phyloP scores from a whole-genome alignment of 1,140 invertebrate genomes.

The Oreohelix idahoensis region DNA sequence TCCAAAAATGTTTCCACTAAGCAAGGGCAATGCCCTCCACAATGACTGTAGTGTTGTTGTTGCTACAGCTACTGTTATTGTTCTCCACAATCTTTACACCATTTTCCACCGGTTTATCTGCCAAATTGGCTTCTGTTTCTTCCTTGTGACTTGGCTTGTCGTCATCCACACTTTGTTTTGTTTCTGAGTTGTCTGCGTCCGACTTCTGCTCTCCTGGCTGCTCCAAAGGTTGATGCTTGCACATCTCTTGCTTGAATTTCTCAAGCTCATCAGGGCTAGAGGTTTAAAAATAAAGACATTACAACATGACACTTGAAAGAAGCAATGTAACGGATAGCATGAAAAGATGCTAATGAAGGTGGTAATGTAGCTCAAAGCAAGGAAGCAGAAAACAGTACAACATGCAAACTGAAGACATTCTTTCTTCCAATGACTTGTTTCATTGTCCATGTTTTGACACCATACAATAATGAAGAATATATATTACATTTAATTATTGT shows the following conservation, averaged over 20 bases:
- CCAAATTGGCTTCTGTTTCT: neutral
- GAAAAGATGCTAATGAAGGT: no score
- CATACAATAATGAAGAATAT: no score
- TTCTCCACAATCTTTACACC: conserved; percentile 19
- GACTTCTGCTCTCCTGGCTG: conserved; percentile 20
- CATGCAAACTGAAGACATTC: no score
- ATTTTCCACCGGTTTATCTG: conserved; percentile 7
- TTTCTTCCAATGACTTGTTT: no score
- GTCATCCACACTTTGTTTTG: neutral
- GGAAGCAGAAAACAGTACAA: no score
- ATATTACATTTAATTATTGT: no score
- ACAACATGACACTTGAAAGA: no score
- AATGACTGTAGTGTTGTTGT: conserved; percentile 10
- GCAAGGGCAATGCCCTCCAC: conserved; percentile 34
- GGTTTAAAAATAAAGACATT: neutral
- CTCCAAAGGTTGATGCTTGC: conserved; percentile 43
- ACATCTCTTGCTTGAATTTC: conserved; percentile 55
- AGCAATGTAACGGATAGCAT: no score
- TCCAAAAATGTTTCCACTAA: neutral
- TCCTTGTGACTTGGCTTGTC: neutral
- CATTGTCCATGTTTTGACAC: no score
- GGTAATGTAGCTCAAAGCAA: no score
- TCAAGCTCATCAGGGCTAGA: conserved; percentile 66
- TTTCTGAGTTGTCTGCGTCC: neutral
- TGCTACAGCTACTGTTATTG: neutral